Evolutionary conservation across 2,888 invertebrate species (phyloP), one percentile per base, ranked within the genome.

Genomic region (Antheraea yamamai): DNA sequence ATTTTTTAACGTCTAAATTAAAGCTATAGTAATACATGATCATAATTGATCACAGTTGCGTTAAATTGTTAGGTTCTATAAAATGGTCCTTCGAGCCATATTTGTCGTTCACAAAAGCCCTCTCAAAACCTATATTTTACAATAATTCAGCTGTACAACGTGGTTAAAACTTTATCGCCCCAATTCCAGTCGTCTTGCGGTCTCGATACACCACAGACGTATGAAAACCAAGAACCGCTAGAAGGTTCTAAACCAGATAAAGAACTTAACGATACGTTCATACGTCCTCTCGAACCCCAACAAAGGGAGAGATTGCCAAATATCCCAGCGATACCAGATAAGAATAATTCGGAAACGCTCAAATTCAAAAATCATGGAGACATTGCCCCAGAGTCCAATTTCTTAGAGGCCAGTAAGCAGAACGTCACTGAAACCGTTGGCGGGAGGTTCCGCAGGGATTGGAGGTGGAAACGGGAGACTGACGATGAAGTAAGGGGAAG

Each of bases 161-260:
- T 16, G n/a, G n/a, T n/a, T n/a, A n/a, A n/a, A n/a, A n/a, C n/a
- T n/a, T n/a, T 30, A 66, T 26, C 2, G 2, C 26, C 26, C 30
- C 26, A 30, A 66, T 66, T 83, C 81, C 87, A 91, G 94, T 90
- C 91, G 4, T 92, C 91, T 0, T 94, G 92, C 82, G 93, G 90
- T n/a, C 83, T 93, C 0, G 93, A 94, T 52, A 84, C 92, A 0
- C 90, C 93, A 0, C 94, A 94, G 78, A 88, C 91, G 0, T 94
- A 90, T 79, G 95, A 95, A 61, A 93, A 88, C 75, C 93, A 91
- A 77, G 94, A 93, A 73, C 89, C 92, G 0, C 72, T 93, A 70
- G 94, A 94, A 72, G 80, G 89, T 0, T 74, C 84, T 0, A 92
- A 89, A 81, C 83, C 91, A 0, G 93, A 93, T 7, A 93, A 93